Conservation (phyloP, 2,888 invertebrate genomes). For the Lamellibrachia satsuma region DNA sequence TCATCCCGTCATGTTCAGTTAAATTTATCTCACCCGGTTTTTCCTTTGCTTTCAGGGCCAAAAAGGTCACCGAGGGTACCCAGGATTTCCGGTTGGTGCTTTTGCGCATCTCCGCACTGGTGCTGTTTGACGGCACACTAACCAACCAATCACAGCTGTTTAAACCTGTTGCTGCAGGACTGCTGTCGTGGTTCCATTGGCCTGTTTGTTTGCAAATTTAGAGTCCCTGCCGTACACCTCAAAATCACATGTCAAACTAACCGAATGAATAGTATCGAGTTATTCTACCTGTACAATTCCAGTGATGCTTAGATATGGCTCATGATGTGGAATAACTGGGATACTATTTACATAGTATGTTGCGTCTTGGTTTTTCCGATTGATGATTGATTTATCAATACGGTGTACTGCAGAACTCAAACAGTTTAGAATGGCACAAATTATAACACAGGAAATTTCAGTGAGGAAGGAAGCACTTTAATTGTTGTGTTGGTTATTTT, state of each 20-base stretch:
- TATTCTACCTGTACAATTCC: background rate
- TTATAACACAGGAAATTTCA: background rate
- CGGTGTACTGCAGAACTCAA: background rate
- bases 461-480: slow-evolving; percentile 9
- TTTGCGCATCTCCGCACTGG: slow-evolving; percentile 14
- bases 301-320: background rate
- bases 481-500: background rate
- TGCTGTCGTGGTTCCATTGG: slow-evolving; percentile 5
- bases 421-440: background rate
- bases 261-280: background rate
- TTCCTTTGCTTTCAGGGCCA: slow-evolving; percentile 36
- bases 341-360: background rate
- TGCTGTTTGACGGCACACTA: slow-evolving; percentile 19
- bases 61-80: slow-evolving; percentile 38
- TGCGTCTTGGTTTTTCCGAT: slow-evolving; percentile 3
- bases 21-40: background rate
- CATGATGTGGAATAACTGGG: background rate
- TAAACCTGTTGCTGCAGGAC: slow-evolving; percentile 17
- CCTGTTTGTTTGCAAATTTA: slow-evolving; percentile 5
- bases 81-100: slow-evolving; percentile 42
- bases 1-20: background rate
- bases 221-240: background rate
- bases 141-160: background rate
- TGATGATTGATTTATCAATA: background rate
- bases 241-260: background rate